phyloP scores from a whole-genome alignment of 2,888 invertebrate genomes.

The Portevinia maculata region DNA sequence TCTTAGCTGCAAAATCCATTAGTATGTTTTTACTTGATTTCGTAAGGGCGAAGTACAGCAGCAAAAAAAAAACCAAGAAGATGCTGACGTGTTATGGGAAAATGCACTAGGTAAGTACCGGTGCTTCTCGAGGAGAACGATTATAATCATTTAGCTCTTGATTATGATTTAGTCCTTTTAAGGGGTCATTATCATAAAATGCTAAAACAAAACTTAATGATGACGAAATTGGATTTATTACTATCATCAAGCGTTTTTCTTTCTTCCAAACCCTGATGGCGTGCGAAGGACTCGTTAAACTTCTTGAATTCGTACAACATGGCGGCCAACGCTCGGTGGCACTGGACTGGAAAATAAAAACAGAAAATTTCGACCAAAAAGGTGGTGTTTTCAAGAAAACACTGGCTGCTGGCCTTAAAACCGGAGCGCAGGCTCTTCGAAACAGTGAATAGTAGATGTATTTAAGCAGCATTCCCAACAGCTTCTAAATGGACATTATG shows the following conservation, averaged over 20 bases:
- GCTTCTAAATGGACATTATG: too few relatives aligned
- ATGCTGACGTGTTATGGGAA: slow-evolving; percentile 15
- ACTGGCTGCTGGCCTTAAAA: too few relatives aligned
- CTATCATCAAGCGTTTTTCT: slow-evolving; percentile 11
- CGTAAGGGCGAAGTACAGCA: neutral
- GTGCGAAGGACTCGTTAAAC: slow-evolving; percentile 9
- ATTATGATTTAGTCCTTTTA: slow-evolving; percentile 43
- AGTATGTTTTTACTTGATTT: too few relatives aligned
- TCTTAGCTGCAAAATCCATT: neutral
- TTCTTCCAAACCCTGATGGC: neutral
- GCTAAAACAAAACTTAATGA: slow-evolving; percentile 33
- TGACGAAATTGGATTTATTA: slow-evolving; percentile 60
- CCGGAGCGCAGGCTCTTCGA: too few relatives aligned
- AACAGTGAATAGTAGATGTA: too few relatives aligned
- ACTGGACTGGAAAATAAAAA: too few relatives aligned
- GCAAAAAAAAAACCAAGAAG: neutral
- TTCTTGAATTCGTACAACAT: neutral
- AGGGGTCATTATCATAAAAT: slow-evolving; percentile 3
- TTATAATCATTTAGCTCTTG: slow-evolving; percentile 50
- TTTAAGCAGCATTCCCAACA: too few relatives aligned
- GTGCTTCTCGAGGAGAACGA: slow-evolving; percentile 33
- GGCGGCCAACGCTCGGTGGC: too few relatives aligned
- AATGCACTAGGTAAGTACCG: slow-evolving; percentile 25
- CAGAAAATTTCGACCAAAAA: too few relatives aligned
- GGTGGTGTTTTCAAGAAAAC: too few relatives aligned